Percentiles rank a stretch among this genome's conserved stretches.
Evolutionary conservation across 64 coral and sea anemone species (phyloP).

Genomic region (Anthopleura sola): DNA sequence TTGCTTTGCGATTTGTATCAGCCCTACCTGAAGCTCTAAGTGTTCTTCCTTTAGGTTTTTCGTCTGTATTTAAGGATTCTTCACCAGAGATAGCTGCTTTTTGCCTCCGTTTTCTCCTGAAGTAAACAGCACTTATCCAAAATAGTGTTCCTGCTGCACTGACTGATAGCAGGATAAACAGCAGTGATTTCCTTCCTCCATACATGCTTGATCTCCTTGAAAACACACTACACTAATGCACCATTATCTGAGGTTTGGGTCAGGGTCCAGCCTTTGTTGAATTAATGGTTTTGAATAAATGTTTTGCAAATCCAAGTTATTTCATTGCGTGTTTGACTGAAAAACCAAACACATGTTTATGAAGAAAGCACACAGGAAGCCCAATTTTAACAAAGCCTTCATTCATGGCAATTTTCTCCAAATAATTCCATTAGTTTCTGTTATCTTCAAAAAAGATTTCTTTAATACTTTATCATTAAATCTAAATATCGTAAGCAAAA

Average conservation of each 20-base stretch:
- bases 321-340: not conserved
- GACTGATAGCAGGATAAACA: slow-evolving; percentile 42
- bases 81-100: slow-evolving; percentile 16
- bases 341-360: not conserved
- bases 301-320: not conserved
- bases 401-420: no score
- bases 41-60: not conserved
- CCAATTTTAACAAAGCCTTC: not conserved
- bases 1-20: not conserved
- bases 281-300: not conserved
- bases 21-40: not conserved
- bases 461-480: not conserved
- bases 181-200: not conserved
- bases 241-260: not conserved
- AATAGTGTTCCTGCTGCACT: slow-evolving; percentile 63
- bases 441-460: no score
- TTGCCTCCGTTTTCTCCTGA: slow-evolving; percentile 76
- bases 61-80: not conserved
- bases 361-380: not conserved
- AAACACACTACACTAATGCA: not conserved
- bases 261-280: not conserved
- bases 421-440: no score
- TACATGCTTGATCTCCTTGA: slow-evolving; percentile 1
- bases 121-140: slow-evolving; percentile 67
- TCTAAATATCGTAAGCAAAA: not conserved